A percentile compares a stretch with the other conserved stretches of the same genome.
Conservation (phyloP, 2,888 invertebrate genomes). For the Eupsilia transversa region DNA sequence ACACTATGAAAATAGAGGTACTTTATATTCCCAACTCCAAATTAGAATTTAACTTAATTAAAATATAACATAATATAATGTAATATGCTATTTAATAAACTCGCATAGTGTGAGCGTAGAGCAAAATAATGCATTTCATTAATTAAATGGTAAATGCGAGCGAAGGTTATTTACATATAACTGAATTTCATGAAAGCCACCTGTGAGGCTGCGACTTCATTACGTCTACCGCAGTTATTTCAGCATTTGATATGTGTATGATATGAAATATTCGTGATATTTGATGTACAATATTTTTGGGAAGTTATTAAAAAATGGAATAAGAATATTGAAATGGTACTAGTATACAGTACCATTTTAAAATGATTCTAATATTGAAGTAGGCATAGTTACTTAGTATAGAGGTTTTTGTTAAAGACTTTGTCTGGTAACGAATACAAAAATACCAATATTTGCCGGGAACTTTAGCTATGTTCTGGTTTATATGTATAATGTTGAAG, state of each 20-base stretch:
- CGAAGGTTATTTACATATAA: conserved; percentile 62
- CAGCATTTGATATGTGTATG: conserved; percentile 40
- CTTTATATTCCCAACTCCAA: conserved; percentile 4
- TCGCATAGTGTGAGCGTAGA: conserved; percentile 18
- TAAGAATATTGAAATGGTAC: neutral
- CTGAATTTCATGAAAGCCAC: conserved; percentile 61
- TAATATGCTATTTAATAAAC: conserved; percentile 32
- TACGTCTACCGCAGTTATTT: conserved; percentile 48
- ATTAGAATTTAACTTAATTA: conserved; percentile 28
- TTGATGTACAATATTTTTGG: conserved; percentile 25
- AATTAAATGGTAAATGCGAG: conserved; percentile 59
- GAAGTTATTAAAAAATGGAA: conserved; percentile 10
- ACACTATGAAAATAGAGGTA: neutral
- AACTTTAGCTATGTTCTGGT: neutral
- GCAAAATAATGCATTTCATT: conserved; percentile 58
- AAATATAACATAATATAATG: conserved; percentile 18
- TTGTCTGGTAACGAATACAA: neutral
- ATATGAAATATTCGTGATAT: conserved; percentile 44
- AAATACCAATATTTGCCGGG: neutral
- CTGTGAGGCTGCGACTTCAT: conserved; percentile 55
- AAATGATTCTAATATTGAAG: conserved; percentile 12
- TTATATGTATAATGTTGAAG: neutral
- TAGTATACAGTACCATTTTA: no score
- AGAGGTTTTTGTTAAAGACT: neutral
- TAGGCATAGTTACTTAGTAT: neutral